phyloP scores from a whole-genome alignment of 2,797 vertebrate species.

The Discoglossus pictus region DNA sequence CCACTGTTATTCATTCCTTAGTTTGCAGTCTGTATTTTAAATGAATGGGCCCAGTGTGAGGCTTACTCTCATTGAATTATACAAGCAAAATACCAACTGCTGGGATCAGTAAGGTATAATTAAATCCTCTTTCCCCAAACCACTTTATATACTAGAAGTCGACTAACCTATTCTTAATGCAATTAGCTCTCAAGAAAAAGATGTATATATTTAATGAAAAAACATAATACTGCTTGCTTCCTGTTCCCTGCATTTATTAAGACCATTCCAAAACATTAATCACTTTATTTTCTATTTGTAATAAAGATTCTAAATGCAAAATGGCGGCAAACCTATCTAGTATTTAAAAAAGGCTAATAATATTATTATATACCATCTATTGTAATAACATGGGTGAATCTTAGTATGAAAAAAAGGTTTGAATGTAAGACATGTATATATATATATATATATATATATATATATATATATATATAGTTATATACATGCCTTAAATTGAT shows the following conservation, averaged over 20 bases:
- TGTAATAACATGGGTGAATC: too few species aligned
- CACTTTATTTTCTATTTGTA: slow-evolving; percentile 5
- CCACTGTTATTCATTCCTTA: slow-evolving; percentile 44
- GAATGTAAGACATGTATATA: too few species aligned
- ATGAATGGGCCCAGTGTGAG: slow-evolving; percentile 45
- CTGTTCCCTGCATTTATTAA: not conserved
- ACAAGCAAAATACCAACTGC: slow-evolving; percentile 53
- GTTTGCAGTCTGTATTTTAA: slow-evolving; percentile 46
- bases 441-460: too few species aligned
- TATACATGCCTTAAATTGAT: too few species aligned
- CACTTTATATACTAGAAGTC: slow-evolving; percentile 47
- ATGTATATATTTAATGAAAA: slow-evolving; percentile 39
- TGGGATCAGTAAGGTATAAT: slow-evolving; percentile 52
- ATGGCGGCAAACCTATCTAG: too few species aligned
- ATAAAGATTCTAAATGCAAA: not conserved
- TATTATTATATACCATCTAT: too few species aligned
- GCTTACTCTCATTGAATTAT: slow-evolving; percentile 48
- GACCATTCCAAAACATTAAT: slow-evolving; percentile 4
- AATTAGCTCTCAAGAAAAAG: slow-evolving; percentile 43
- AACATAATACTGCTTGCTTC: slow-evolving; percentile 26
- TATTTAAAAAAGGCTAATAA: too few species aligned
- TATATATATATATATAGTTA: too few species aligned
- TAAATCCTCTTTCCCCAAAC: slow-evolving; percentile 46
- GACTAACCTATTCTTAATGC: slow-evolving; percentile 47
- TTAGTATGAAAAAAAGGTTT: too few species aligned